A percentile compares a stretch with the other conserved stretches of the same genome.
Evolutionary conservation across 2,888 invertebrate genomes (phyloP).

Genomic region (Drosophila mercatorum): DNA sequence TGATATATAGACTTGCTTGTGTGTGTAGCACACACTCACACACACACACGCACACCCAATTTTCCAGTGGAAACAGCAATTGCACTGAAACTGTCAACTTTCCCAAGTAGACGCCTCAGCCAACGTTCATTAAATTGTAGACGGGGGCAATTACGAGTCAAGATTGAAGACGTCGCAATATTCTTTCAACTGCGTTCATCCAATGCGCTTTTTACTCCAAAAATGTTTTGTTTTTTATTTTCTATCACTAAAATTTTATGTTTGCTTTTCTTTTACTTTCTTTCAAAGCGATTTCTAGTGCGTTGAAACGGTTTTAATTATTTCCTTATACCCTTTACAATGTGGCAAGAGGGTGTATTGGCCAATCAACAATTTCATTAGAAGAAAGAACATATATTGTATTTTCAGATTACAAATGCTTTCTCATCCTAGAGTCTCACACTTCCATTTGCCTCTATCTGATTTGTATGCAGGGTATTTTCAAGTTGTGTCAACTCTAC

Average conservation of each 20-base stretch:
- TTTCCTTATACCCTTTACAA: slow-evolving; percentile 30
- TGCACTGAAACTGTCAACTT: slow-evolving; percentile 76
- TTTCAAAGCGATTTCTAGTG: slow-evolving; percentile 34
- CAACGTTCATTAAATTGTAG: slow-evolving; percentile 49
- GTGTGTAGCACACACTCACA: slow-evolving; percentile 1
- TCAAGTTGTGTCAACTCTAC: not conserved
- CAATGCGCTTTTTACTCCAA: slow-evolving; percentile 22
- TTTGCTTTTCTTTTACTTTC: slow-evolving; percentile 61
- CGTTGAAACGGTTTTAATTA: slow-evolving; percentile 19
- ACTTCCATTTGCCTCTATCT: not conserved
- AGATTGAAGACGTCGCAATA: slow-evolving; percentile 48
- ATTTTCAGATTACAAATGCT: no score
- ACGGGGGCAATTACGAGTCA: slow-evolving; percentile 41
- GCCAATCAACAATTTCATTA: not conserved
- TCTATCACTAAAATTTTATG: not conserved
- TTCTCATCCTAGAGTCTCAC: not conserved
- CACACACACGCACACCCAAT: slow-evolving; percentile 43
- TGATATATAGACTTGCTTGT: not conserved
- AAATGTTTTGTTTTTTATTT: slow-evolving; percentile 22
- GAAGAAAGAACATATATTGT: not conserved
- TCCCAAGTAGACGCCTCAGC: slow-evolving; percentile 46
- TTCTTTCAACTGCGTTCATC: slow-evolving; percentile 49
- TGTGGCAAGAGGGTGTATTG: not conserved
- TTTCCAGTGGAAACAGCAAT: slow-evolving; percentile 35
- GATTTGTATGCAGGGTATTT: slow-evolving; percentile 8